Percentiles rank a stretch among this genome's conserved stretches.
Conservation (phyloP, 2,797 vertebrate species). For the Toxotes lorentzi region DNA sequence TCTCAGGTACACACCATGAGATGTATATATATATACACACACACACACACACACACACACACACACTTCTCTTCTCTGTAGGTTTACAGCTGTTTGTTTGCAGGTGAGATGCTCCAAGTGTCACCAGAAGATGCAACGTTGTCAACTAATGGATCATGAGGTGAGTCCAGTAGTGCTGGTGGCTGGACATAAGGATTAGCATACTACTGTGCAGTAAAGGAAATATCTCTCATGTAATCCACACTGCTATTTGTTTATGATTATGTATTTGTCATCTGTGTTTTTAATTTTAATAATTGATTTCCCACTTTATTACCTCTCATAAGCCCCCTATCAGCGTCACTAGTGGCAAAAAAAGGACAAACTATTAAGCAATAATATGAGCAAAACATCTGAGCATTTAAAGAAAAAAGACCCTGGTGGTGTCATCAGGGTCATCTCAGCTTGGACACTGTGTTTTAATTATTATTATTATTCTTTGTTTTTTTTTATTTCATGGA, state of each 20-base stretch:
- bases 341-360: neutral
- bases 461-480: too few relatives aligned
- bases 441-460: too few relatives aligned
- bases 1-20: slow-evolving; percentile 53
- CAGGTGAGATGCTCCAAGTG: slow-evolving; percentile 83
- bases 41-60: neutral
- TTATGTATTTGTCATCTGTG: neutral
- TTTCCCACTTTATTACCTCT: neutral
- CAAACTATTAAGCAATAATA: neutral
- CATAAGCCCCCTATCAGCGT: neutral
- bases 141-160: slow-evolving; percentile 77
- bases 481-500: too few relatives aligned
- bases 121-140: slow-evolving; percentile 72
- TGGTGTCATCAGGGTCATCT: neutral
- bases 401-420: neutral
- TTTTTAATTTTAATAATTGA: neutral
- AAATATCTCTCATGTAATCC: neutral
- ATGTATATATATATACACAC: neutral
- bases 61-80: neutral
- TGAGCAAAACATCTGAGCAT: neutral
- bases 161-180: slow-evolving; percentile 48
- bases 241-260: neutral
- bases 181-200: neutral
- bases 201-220: neutral
- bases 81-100: slow-evolving; percentile 17